Percentiles rank a stretch among this genome's conserved stretches.
Evolutionary conservation across 2,113 vertebrate species (phyloP).

Genomic region (Semnornis frantzii): DNA sequence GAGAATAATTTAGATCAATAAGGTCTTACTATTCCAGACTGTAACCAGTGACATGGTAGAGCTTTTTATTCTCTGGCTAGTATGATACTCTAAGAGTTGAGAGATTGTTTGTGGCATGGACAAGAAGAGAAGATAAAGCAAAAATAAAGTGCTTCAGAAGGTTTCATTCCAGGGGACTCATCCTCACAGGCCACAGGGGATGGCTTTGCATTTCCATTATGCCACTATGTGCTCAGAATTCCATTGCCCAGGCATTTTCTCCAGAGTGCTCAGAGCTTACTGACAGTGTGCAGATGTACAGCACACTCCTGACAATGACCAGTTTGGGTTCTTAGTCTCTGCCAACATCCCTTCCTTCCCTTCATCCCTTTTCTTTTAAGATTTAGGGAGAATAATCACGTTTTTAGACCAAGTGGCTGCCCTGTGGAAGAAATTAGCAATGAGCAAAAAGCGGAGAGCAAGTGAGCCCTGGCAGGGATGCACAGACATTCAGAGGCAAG

Average conservation of each 20-base stretch:
- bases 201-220: slow-evolving; percentile 22
- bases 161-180: neutral
- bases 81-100: neutral
- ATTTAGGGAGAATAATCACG: neutral
- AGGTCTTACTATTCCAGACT: neutral
- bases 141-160: slow-evolving; percentile 9
- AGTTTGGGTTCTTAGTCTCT: neutral
- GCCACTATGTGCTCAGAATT: neutral
- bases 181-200: neutral
- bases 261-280: neutral
- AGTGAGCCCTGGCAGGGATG: neutral
- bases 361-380: neutral
- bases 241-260: neutral
- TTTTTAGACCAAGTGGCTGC: neutral
- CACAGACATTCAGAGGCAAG: neutral
- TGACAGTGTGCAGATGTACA: neutral
- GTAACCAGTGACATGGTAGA: neutral
- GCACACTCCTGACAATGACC: neutral
- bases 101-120: neutral
- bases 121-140: neutral
- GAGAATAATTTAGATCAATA: neutral
- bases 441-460: neutral
- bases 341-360: neutral
- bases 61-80: neutral
- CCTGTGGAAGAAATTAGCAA: neutral